Percentiles rank a stretch among this genome's conserved stretches.
phyloP scores from a whole-genome alignment of 2,113 vertebrate species.

The Mobula hypostoma region DNA sequence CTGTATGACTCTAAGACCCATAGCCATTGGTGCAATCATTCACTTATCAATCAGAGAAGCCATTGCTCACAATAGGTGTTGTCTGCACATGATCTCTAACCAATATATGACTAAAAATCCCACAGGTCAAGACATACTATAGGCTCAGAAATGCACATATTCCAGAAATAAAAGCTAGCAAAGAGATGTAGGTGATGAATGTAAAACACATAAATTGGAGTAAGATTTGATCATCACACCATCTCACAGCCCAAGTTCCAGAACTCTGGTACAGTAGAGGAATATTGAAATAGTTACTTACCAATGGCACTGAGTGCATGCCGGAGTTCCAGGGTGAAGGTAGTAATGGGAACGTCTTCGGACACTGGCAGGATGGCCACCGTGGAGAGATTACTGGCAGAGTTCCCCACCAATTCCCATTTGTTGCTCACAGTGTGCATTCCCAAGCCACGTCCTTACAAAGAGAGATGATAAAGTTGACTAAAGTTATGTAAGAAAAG shows the following conservation, averaged over 20 bases:
- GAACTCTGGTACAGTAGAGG: neutral
- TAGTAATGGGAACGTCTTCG: conserved; percentile 80
- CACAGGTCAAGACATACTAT: neutral
- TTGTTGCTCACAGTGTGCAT: conserved; percentile 66
- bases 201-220: neutral
- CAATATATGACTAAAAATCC: neutral
- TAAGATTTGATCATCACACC: neutral
- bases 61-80: neutral
- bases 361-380: conserved; percentile 81
- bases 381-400: conserved; percentile 79
- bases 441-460: conserved; percentile 64
- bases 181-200: neutral
- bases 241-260: neutral
- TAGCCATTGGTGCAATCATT: neutral
- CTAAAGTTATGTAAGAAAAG: neutral
- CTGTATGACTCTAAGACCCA: neutral
- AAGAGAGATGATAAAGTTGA: neutral
- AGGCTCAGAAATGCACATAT: neutral
- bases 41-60: neutral
- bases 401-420: conserved; percentile 73
- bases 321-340: conserved; percentile 85
- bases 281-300: conserved; percentile 44
- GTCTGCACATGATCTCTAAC: neutral
- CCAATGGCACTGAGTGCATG: conserved; percentile 79
- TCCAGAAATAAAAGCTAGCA: neutral